Conservation (phyloP, 1,140 invertebrate species). For the Heliconius nattereri region DNA sequence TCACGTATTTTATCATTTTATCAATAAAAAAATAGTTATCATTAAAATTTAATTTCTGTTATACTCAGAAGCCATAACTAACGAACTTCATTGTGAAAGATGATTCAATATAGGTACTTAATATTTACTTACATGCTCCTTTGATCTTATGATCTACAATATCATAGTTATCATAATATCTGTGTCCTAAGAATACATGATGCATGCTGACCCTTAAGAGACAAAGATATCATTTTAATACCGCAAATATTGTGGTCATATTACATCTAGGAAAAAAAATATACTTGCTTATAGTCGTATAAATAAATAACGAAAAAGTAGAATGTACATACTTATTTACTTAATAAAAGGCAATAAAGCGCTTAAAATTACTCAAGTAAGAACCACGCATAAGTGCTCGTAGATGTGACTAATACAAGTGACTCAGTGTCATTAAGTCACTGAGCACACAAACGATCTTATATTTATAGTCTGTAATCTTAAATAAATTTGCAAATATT, state of each 20-base stretch:
- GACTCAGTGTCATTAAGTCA: slow-evolving; percentile 45
- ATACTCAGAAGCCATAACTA: too few species aligned
- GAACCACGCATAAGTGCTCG: not conserved
- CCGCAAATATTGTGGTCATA: not conserved
- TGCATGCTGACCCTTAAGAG: not conserved
- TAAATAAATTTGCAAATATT: slow-evolving; percentile 37
- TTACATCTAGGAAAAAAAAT: not conserved
- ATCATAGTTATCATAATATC: too few species aligned
- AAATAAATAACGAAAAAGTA: too few species aligned
- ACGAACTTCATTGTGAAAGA: too few species aligned
- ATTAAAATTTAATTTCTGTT: too few species aligned
- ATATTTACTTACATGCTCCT: too few species aligned
- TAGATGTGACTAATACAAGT: slow-evolving; percentile 44
- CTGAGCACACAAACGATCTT: slow-evolving; percentile 43
- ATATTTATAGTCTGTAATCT: slow-evolving; percentile 46
- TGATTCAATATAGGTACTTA: too few species aligned
- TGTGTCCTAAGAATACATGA: not conserved
- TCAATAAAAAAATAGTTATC: too few species aligned
- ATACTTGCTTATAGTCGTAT: too few species aligned
- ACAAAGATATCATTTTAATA: not conserved
- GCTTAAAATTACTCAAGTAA: not conserved
- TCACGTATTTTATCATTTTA: too few species aligned
- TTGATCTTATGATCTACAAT: too few species aligned
- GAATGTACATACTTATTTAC: not conserved
- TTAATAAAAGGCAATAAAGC: not conserved